Evolutionary conservation across 2,113 vertebrate species (phyloP), one percentile per base, ranked within the genome.

Genomic region (Tychaedon coryphoeus): DNA sequence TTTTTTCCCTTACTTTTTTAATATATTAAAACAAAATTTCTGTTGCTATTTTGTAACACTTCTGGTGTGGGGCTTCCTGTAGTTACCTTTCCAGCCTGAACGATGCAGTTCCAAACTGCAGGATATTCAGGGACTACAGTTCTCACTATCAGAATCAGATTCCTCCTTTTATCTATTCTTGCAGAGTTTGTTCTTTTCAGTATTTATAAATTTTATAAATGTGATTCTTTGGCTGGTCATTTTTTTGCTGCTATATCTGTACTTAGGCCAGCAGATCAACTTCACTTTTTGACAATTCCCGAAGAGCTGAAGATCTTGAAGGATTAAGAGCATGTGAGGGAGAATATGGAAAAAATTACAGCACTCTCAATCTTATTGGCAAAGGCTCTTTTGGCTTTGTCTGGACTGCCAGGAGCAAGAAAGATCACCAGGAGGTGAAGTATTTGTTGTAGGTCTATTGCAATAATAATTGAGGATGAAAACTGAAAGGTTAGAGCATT

Each of bases 361-460:
- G 91, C 93, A 99, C 98, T 1, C 61, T 99, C 60, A 97, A 88
- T 62, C 98, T 98, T 6, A 91, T 99, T 33, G 99, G 99, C 58
- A 99, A 98, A 67, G 99, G 99, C 57, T 98, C 99, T 47, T 99
- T 99, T 50, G 99, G 99, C 65, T 99, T 99, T 76, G 99, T 99
- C 76, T 99, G 99, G 99, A 99, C 97, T 19, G 99, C 99, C 19
- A 61, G 96, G 79, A 60, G 98, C 65, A 98, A 97, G 90, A 86
- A 92, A 6, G 92, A 98, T 57, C 96, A 97, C 20, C 96, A 98
- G 85, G 99, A 99, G 98, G 99, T 99, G 69, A 97, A 95, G 77
- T 75, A 69, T 75, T 93, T 78, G 53, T 85, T 92, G 54, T 47
- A 38, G 10, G 12, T 88, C 24, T 90, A 4, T 34, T 82, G 47